Evolutionary conservation across 2,888 invertebrate species (phyloP).

Genomic region (Hirtodrosophila histrioides): DNA sequence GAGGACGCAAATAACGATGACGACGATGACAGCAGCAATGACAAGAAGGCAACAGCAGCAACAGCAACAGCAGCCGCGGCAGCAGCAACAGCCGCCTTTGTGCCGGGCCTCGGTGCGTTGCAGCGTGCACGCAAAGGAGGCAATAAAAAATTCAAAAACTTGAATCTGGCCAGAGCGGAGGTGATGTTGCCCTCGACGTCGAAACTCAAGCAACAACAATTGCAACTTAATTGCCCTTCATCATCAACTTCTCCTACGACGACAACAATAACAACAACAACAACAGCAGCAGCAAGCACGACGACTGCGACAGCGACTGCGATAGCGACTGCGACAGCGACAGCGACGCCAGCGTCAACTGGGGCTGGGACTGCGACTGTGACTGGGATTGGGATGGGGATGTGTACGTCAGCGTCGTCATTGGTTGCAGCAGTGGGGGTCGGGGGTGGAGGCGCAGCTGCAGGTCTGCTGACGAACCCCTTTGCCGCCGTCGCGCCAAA

Average conservation of each 20-base stretch:
- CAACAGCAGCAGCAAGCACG: conserved; percentile 17
- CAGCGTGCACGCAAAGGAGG: conserved; percentile 70
- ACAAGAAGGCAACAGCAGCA: conserved; percentile 47
- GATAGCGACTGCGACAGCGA: conserved; percentile 24
- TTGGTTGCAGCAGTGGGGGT: conserved; percentile 22
- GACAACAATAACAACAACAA: conserved; percentile 40
- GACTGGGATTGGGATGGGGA: conserved; percentile 3
- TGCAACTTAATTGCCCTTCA: conserved; percentile 74
- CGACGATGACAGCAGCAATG: conserved; percentile 61
- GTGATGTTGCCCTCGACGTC: conserved; percentile 82
- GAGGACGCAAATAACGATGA: conserved; percentile 56
- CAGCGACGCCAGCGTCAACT: conserved; percentile 22
- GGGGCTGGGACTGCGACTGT: conserved; percentile 18
- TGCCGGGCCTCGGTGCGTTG: conserved; percentile 46
- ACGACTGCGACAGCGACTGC: conserved; percentile 11
- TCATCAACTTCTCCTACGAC: conserved; percentile 26
- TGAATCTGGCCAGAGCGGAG: conserved; percentile 80
- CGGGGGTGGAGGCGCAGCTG: conserved; percentile 42
- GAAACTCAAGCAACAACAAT: conserved; percentile 77
- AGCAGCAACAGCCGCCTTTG: conserved; percentile 27
- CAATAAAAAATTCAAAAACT: conserved; percentile 82
- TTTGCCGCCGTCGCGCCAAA: conserved; percentile 53
- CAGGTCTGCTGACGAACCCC: conserved; percentile 53
- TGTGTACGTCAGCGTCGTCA: conserved; percentile 20
- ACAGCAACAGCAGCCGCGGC: conserved; percentile 24